Conservation (phyloP, 2,888 invertebrate species). For the Stegophylla sp. region DNA sequence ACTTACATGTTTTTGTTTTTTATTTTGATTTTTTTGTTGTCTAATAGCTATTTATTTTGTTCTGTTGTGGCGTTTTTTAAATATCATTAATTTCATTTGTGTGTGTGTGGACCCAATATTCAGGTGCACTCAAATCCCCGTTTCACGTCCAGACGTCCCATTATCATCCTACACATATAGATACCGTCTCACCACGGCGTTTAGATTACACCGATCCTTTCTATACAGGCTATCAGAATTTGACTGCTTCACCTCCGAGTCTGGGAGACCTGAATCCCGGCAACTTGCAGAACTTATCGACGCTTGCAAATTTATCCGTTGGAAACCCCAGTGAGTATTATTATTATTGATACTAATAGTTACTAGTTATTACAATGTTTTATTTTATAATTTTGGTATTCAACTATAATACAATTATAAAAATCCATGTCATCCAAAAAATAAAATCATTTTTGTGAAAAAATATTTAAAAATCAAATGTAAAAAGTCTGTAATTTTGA, state of each 20-base stretch:
- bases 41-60: not conserved
- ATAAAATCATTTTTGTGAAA: too few species aligned
- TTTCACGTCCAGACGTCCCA: constrained; percentile 56
- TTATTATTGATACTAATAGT: too few species aligned
- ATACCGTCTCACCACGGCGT: constrained; percentile 42
- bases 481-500: too few species aligned
- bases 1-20: too few species aligned
- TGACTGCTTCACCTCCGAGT: constrained; percentile 43
- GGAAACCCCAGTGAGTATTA: constrained; percentile 65
- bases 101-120: constrained; percentile 40
- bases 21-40: too few species aligned
- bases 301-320: constrained; percentile 69
- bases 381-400: too few species aligned
- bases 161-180: constrained; percentile 52
- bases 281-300: constrained; percentile 72
- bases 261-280: constrained; percentile 67
- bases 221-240: constrained; percentile 57
- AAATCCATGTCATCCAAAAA: too few species aligned
- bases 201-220: constrained; percentile 59
- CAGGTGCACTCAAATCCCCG: constrained; percentile 58
- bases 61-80: not conserved
- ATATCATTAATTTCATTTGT: constrained; percentile 39
- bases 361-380: too few species aligned
- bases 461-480: too few species aligned
- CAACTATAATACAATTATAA: too few species aligned